Evolutionary conservation across 2,797 vertebrate species (phyloP), one percentile per base, ranked within the genome.

Genomic region (Parambassis ranga): DNA sequence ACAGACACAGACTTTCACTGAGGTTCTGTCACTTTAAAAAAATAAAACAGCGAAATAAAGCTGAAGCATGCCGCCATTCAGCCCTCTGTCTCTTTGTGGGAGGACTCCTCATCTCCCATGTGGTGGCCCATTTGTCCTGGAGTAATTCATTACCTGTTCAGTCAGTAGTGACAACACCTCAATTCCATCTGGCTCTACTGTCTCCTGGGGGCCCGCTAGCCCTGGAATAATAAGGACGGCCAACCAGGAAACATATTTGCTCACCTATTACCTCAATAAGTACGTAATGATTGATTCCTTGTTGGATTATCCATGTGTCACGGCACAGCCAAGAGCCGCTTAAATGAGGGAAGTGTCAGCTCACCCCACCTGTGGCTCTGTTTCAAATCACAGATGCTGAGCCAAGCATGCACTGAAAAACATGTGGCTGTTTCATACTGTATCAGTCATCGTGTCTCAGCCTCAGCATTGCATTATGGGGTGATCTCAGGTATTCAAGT

Each of bases 91-190:
- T 71, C 63, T 79, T 72, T 75, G 39, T 63, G 58, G 59, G 67
- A 80, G 49, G 77, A 80, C 77, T 80, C 71, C 52, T 78, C 82
- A 62, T 78, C 73, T 89, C 88, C 84, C 85, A 62, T 76, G 81
- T 79, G 86, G 86, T 50, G 31, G 63, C 81, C 87, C 87, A 90
- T 91, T 91, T 92, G 85, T 90, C 83, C 80, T 62, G 65, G 57
- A 86, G 86, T 90, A 91, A 92, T 91, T 91, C 89, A 93, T 93
- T 92, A 92, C 84, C 83, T 75, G 85, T 88, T 90, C 88, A 88
- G 66, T 90, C 88, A 69, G 79, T 72, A 56, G 85, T 85, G 87
- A 91, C 90, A 92, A 86, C 84, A 85, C 80, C 83, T 91, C 87
- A 81, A 84, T 89, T 90, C 87, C 90, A 92, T 89, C 89, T 92